Base-by-base conservation (phyloP, 2,113 vertebrate species). In the Solea senegalensis region DNA sequence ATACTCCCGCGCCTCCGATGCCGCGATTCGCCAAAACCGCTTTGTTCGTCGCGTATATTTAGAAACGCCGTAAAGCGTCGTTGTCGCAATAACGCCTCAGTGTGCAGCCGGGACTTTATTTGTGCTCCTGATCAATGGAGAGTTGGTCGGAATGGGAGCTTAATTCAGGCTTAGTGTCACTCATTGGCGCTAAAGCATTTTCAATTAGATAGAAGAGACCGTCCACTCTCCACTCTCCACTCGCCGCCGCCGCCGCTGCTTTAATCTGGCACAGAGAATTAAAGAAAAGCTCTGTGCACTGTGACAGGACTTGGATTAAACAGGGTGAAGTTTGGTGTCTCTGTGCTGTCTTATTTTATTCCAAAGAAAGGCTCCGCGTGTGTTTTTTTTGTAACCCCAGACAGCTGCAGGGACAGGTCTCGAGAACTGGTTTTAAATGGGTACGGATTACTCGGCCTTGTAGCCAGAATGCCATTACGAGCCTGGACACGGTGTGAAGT, bases 121-220 rank as follows among this genome's bases (percentile, higher is more conserved):
- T 46, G 63, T 7, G 4, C 27, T 59, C 13, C 52, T 14, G 54
- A 82, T 87, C 74, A 62, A 49, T 62, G 57, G 46, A 11, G 54
- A 64, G 65, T 12, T 10, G 48, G 28, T 59, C 21, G 21, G 73
- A 76, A 69, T 60, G 78, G 28, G 54, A 62, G 75, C 71, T 78
- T 83, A 75, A 86, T 81, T 79, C 65, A 79, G 78, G 72, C 78
- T 82, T 80, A 74, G 61, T 63, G 52, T 69, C 69, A 34, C 28
- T 81, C 57, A 55, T 58, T 56, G 74, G 56, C 72, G 65, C 50
- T 74, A 65, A 69, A 81, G 62, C 55, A 69, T 65, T 73, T 80
- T 85, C 67, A 74, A 68, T 77, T 76, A 83, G 64, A 27, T 34
- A 0, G 9, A 61, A 49, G 16, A 28, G 76, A 74, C 80, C 27